phyloP scores from a whole-genome alignment of 2,888 invertebrate species.

The Halictus ligatus region DNA sequence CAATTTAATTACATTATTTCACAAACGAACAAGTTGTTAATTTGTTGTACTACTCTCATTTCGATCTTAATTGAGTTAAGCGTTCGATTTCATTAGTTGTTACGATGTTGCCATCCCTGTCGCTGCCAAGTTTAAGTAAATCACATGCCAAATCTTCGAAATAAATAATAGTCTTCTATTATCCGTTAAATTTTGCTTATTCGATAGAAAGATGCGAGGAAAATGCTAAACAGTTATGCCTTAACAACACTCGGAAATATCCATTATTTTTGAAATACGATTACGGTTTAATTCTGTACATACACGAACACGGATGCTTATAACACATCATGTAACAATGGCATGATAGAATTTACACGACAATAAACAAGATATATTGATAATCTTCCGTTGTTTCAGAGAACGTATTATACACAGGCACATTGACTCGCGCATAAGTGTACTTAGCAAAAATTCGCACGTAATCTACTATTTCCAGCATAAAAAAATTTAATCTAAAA shows the following conservation, averaged over 20 bases:
- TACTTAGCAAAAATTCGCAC: not conserved
- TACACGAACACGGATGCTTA: conserved; percentile 23
- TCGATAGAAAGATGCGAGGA: conserved; percentile 4
- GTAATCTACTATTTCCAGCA: not conserved
- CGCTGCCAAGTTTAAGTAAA: not conserved
- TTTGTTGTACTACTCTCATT: not conserved
- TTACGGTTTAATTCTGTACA: conserved; percentile 13
- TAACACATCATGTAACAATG: conserved; percentile 28
- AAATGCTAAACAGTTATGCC: not conserved
- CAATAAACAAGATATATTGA: conserved; percentile 24
- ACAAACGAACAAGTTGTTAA: not conserved
- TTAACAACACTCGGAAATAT: not conserved
- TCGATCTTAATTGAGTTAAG: not conserved
- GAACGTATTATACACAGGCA: not conserved
- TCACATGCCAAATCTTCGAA: not conserved
- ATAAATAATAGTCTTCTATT: not conserved
- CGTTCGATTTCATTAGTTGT: conserved; percentile 9
- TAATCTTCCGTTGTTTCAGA: not conserved
- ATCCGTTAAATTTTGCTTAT: not conserved
- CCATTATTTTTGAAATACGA: conserved; percentile 14
- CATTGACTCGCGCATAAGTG: not conserved
- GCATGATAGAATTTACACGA: conserved; percentile 43
- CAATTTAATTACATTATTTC: not conserved
- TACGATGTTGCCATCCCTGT: not conserved
- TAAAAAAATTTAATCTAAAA: conserved; percentile 3